Evolutionary conservation across 1,140 invertebrate species (phyloP).

Genomic region (Cherax quadricarinatus): DNA sequence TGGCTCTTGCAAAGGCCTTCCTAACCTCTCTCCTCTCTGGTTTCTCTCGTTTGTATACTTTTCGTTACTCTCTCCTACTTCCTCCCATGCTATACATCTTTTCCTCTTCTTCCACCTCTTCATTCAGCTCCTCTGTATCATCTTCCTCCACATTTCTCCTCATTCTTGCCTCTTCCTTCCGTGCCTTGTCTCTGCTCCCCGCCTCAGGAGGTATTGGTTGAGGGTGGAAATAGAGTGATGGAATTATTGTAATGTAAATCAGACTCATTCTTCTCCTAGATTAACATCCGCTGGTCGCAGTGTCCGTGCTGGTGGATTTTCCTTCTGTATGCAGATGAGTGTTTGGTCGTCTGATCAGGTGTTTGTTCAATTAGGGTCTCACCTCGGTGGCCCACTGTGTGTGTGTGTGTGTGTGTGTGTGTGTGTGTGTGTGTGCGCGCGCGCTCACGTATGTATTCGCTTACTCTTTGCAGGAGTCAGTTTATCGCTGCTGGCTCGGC

Average conservation of each 20-base stretch:
- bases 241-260: conserved; percentile 51
- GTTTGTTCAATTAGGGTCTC: conserved; percentile 41
- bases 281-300: conserved; percentile 36
- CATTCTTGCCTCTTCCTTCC: neutral
- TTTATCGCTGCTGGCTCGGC: no score
- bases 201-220: neutral
- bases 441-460: no score
- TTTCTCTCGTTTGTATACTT: no score
- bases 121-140: conserved; percentile 6
- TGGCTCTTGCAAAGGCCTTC: no score
- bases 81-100: neutral
- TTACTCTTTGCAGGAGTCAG: no score
- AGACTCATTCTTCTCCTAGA: conserved; percentile 32
- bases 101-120: neutral
- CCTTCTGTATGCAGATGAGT: conserved; percentile 51
- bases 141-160: neutral
- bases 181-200: neutral
- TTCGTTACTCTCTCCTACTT: neutral
- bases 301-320: neutral
- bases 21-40: no score
- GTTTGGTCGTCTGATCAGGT: conserved; percentile 50
- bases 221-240: conserved; percentile 14
- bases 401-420: no score
- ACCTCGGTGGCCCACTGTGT: neutral
- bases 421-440: no score